These are phyloP conservation scores for Lateolabrax maculatus DNA, from an alignment of 2,797 vertebrate species.

Conservation along the genomic window DNA sequence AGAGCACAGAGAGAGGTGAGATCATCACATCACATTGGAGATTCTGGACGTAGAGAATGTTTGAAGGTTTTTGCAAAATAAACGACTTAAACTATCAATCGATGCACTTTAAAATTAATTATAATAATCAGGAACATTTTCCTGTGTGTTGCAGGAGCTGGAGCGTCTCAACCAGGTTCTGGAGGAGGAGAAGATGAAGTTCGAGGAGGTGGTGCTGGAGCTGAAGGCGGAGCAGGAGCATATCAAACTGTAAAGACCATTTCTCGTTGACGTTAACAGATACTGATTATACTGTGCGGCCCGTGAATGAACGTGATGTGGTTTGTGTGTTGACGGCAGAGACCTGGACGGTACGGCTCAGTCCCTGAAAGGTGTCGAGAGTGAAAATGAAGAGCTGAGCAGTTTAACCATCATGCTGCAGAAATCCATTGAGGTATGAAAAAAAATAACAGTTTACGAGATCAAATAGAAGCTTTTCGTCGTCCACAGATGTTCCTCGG, in stretches of 20 bases:
- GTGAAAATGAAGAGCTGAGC: constrained; percentile 92
- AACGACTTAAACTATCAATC: too few species aligned
- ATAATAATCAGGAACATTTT: background rate
- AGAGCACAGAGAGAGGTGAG: constrained; percentile 94
- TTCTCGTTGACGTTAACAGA: rapidly evolving
- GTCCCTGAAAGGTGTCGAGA: constrained; percentile 93
- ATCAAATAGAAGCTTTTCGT: background rate
- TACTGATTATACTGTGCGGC: rapidly evolving
- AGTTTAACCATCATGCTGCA: constrained; percentile 90
- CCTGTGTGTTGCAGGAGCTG: constrained; percentile 86
- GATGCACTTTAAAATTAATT: too few species aligned
- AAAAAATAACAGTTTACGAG: background rate
- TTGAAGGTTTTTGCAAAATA: background rate
- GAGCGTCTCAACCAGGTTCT: constrained; percentile 94
- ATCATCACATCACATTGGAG: background rate
- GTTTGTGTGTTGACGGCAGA: constrained; percentile 75
- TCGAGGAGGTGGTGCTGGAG: constrained; percentile 95
- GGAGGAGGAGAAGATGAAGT: constrained; percentile 95
- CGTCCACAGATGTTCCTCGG: background rate
- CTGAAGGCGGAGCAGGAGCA: constrained; percentile 94
- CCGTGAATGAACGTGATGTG: background rate
- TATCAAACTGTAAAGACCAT: constrained; percentile 88
- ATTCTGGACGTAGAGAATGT: background rate
- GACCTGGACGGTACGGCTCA: constrained; percentile 93
- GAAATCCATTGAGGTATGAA: constrained; percentile 91